Percentiles rank a stretch among this genome's conserved stretches.
phyloP scores from a whole-genome alignment of 2,113 vertebrate genomes.

The Columbina picui region DNA sequence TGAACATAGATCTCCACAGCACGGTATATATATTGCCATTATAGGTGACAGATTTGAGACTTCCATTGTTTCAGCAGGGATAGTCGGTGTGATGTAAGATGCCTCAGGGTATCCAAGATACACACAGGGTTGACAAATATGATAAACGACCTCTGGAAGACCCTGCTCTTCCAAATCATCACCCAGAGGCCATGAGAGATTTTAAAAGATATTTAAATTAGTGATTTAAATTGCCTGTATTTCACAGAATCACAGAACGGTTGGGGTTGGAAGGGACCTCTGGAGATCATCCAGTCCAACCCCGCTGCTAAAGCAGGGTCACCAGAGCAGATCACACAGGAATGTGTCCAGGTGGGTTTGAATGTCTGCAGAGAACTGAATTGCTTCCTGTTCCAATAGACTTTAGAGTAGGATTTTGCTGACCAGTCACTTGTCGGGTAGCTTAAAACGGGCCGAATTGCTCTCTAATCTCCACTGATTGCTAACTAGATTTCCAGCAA shows the following conservation, averaged over 20 bases:
- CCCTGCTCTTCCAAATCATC: neutral
- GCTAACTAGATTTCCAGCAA: neutral
- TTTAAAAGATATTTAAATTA: neutral
- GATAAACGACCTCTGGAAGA: neutral
- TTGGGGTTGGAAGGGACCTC: too few relatives aligned
- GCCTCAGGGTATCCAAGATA: neutral
- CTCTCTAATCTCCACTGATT: neutral
- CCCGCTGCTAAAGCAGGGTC: too few relatives aligned
- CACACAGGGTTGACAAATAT: fast-evolving
- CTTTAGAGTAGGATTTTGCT: neutral
- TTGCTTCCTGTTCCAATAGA: neutral
- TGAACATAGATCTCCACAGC: neutral
- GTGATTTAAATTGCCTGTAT: too few relatives aligned
- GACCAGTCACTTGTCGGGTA: neutral
- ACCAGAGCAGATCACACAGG: too few relatives aligned
- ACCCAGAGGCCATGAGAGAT: neutral
- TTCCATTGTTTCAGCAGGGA: neutral
- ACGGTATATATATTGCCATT: neutral
- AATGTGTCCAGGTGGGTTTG: too few relatives aligned
- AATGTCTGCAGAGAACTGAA: too few relatives aligned
- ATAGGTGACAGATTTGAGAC: neutral
- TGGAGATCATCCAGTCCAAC: too few relatives aligned
- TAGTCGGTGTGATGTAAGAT: neutral
- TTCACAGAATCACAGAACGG: too few relatives aligned
- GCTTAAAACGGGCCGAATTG: neutral